These are phyloP conservation scores for Masticophis lateralis DNA, from an alignment of 2,797 vertebrate genomes.

Conservation along the genomic window DNA sequence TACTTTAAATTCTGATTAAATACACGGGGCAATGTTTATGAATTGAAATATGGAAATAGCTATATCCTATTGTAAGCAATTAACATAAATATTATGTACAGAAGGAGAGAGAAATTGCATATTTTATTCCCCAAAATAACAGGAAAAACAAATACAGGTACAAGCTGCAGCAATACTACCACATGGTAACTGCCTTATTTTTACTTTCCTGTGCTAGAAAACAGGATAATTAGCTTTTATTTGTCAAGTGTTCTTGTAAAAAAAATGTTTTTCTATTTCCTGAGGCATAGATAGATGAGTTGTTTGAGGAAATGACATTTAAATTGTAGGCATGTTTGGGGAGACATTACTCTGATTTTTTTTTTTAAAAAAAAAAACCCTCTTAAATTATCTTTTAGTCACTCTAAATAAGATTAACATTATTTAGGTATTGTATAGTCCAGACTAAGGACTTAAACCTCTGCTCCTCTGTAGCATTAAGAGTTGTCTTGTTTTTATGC, in stretches of 20 bases:
- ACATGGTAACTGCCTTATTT: background rate
- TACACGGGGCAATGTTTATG: background rate
- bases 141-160: conserved; percentile 21
- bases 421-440: background rate
- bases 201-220: conserved; percentile 18
- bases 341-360: background rate
- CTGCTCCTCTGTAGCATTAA: background rate
- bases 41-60: conserved; percentile 7
- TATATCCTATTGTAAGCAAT: background rate
- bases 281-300: background rate
- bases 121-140: conserved; percentile 21
- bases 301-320: background rate
- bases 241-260: conserved; percentile 12
- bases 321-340: background rate
- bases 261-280: background rate
- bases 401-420: background rate
- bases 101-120: conserved; percentile 15
- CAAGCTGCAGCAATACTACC: background rate
- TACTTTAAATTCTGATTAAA: conserved; percentile 6
- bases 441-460: background rate
- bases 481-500: background rate
- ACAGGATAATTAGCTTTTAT: conserved; percentile 13
- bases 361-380: background rate
- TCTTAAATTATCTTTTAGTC: background rate
- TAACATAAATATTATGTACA: conserved; percentile 2